Base-by-base conservation (phyloP, 2,113 vertebrate species). In the Corapipo altera region DNA sequence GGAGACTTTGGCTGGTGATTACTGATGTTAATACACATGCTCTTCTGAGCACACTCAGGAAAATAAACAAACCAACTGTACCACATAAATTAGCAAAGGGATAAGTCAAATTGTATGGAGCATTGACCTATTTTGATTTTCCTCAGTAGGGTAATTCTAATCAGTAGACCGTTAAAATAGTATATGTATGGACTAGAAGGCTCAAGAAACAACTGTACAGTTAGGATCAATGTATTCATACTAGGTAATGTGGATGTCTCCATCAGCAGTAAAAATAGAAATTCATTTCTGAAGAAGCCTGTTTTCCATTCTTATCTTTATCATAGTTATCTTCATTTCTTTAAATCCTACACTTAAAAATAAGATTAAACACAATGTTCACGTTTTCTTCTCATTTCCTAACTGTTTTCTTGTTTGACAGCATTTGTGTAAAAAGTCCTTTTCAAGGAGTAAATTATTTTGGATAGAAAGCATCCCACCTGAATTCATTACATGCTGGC, bases 391-490 rank as follows among this genome's bases (percentile, higher is more conserved):
- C 94, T 95, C 18, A 5, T 96, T 96, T 95, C n/a, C 57, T 86
- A 80, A 83, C 82, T 83, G 75, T 91, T 95, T 91, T 96, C 64
- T 75, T 88, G 69, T 86, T 93, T 93, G 83, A 90, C 93, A 96
- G 89, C 61, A 46, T 95, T 96, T 41, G 11, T 89, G 44, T 83
- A 94, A 95, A 93, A 95, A 96, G 88, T 96, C 95, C 93, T 97
- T 97, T 97, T 98, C 94, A 97, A 97, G 95, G 96, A 97, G 93
- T 96, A 98, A 97, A 97, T 98, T 97, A 97, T 97, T 98, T 98
- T 97, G 93, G 88, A 91, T 92, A 97, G 96, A 89, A 95, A 67
- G 90, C 94, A 91, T 95, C 94, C 95, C 93, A 97, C 97, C 96
- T 97, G 95, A 97, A 96, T 96, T 96, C 91, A 90, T 97, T 96